Evolutionary conservation across 2,113 vertebrate genomes (phyloP).

Genomic region (Gavia stellata): DNA sequence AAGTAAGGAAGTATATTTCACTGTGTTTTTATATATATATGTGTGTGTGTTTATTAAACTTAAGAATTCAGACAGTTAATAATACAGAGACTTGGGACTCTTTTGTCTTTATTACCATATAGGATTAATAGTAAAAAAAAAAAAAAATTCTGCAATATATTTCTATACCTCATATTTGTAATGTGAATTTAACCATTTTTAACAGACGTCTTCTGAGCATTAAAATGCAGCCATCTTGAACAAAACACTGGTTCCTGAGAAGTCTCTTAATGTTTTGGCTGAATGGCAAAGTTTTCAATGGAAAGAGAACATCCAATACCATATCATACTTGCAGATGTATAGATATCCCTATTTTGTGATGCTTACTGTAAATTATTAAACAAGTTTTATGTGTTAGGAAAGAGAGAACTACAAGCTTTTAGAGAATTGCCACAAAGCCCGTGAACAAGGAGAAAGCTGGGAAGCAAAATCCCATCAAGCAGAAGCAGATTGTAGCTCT

Average conservation of each 20-base stretch:
- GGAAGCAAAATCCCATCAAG: conserved; percentile 74
- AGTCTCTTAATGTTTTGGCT: not conserved
- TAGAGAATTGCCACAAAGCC: conserved; percentile 71
- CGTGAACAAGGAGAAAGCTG: conserved; percentile 68
- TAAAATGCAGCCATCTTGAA: not conserved
- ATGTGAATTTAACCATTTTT: not conserved
- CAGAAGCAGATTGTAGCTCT: conserved; percentile 68
- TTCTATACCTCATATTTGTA: not conserved
- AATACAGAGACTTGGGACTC: not conserved
- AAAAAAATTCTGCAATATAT: not conserved
- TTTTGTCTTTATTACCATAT: not conserved
- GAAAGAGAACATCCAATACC: not conserved
- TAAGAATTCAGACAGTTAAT: not conserved
- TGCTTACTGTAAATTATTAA: not conserved
- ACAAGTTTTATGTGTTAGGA: conserved; percentile 63
- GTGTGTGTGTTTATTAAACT: not conserved
- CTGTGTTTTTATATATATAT: not conserved
- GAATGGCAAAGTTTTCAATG: not conserved
- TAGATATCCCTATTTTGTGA: not conserved
- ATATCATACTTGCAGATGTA: not conserved
- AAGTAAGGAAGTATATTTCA: not conserved
- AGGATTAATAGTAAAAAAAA: not conserved
- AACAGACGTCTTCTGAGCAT: not conserved
- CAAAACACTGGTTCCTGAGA: not conserved
- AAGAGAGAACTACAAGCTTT: conserved; percentile 70